Base-by-base conservation (phyloP, 2,797 vertebrate genomes). In the Mionectes olivaceus region DNA sequence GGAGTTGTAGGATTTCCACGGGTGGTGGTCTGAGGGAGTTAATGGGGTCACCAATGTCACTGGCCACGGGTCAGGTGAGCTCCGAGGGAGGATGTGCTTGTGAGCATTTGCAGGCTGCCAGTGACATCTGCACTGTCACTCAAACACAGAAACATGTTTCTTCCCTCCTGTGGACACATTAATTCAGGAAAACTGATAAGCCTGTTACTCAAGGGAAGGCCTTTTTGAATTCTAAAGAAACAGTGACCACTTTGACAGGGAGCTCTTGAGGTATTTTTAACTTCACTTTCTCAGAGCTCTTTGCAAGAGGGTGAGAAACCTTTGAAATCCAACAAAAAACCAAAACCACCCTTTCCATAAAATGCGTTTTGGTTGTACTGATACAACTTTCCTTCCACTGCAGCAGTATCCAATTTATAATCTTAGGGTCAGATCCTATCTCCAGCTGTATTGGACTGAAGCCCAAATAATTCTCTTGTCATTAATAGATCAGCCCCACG, bases 141-240 rank as follows among this genome's bases (percentile, higher is more conserved):
- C 97, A 97, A 88, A 88, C 79, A 75, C 81, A 75, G 90, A 74
- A 90, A 78, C 87, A 17, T 90, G 92, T 73, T 91, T 81, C 92
- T 88, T 83, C 89, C 97, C 97, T 96, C 95, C 94, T 83, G 92
- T 80, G 95, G 95, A 87, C 93, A 63, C 94, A 97, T 97, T 97
- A 97, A 97, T 97, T 97, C 97, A 95, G 93, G n/a, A 93, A 81
- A 92, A 73, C 81, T 55, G 96, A 96, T 97, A 96, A 97, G 93
- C 37, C 84, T 57, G 47, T 65, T 76, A 70, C 97, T 95, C 97
- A 8, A 55, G 95, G 97, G 97, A 95, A 90, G 53, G 56, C n/a
- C 90, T 89, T 86, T 94, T 82, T 93, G 85, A 96, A 97, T 96
- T 96, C 92, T 96, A 96, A 97, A 94, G 96, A 33, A 79, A 73